These are phyloP conservation scores for Thalpophila matura DNA, from an alignment of 2,888 invertebrate genomes.

Conservation along the genomic window DNA sequence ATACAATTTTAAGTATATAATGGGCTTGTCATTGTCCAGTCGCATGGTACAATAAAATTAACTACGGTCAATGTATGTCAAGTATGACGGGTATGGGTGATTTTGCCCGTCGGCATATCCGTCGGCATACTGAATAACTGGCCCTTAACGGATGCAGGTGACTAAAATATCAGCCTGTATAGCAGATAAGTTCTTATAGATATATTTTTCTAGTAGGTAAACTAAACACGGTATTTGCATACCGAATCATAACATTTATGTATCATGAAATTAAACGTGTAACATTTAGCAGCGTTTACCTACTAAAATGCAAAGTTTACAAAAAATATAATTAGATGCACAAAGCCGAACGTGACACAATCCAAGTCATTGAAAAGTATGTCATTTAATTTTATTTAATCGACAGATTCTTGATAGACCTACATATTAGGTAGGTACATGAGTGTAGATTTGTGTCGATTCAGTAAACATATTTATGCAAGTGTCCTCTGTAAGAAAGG, in stretches of 20 bases:
- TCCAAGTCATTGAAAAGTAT: slow-evolving; percentile 11
- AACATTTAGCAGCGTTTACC: slow-evolving; percentile 11
- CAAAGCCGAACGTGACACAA: slow-evolving; percentile 39
- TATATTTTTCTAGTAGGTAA: too few species aligned
- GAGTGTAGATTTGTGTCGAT: background rate
- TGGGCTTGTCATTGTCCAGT: slow-evolving; percentile 23
- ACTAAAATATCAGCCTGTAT: too few species aligned
- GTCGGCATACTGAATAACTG: too few species aligned
- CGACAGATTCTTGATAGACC: slow-evolving; percentile 31
- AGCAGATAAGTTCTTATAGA: too few species aligned
- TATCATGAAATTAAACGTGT: slow-evolving; percentile 11
- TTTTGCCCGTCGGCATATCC: too few species aligned
- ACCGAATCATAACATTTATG: background rate
- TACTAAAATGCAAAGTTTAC: background rate
- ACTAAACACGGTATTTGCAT: background rate
- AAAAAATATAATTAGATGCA: background rate
- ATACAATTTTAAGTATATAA: slow-evolving; percentile 31
- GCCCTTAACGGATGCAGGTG: too few species aligned
- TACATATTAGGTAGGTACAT: slow-evolving; percentile 23
- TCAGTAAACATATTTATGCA: background rate
- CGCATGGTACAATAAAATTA: slow-evolving; percentile 17
- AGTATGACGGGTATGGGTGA: too few species aligned
- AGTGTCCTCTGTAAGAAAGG: background rate
- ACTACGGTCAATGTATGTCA: slow-evolving; percentile 5
- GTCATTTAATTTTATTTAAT: slow-evolving; percentile 37